Conservation (phyloP, 2,797 vertebrate species). For the Natrix natrix region DNA sequence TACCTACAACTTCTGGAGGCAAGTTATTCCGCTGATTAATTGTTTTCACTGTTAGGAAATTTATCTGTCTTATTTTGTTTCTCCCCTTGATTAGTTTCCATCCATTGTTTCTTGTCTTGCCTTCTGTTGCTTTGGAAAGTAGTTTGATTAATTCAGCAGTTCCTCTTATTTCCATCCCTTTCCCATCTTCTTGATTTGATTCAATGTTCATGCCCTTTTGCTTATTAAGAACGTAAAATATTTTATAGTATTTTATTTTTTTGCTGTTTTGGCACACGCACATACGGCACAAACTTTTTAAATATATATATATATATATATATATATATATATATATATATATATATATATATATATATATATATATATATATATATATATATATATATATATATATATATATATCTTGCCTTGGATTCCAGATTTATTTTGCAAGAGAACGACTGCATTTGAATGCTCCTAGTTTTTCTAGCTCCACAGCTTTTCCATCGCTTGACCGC, state of each 20-base stretch:
- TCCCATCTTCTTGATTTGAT: neutral
- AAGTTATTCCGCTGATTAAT: neutral
- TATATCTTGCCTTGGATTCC: neutral
- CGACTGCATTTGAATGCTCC: neutral
- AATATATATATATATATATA: no score
- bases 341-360: no score
- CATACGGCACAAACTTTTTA: neutral
- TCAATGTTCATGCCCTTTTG: neutral
- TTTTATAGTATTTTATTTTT: neutral
- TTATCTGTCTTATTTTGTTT: neutral
- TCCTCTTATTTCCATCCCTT: neutral
- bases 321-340: no score
- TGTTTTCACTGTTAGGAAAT: neutral
- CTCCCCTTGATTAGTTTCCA: neutral
- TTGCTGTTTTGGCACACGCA: no score
- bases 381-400: no score
- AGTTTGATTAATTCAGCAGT: neutral
- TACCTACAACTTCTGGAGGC: neutral
- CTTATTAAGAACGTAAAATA: neutral
- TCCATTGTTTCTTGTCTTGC: neutral
- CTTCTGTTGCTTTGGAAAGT: neutral
- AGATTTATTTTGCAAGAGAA: constrained; percentile 55
- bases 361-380: no score
- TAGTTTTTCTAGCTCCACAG: neutral
- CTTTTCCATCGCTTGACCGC: neutral